These are phyloP conservation scores for Paguma larvata DNA, from an alignment of 2,797 vertebrate genomes.

Conservation along the genomic window DNA sequence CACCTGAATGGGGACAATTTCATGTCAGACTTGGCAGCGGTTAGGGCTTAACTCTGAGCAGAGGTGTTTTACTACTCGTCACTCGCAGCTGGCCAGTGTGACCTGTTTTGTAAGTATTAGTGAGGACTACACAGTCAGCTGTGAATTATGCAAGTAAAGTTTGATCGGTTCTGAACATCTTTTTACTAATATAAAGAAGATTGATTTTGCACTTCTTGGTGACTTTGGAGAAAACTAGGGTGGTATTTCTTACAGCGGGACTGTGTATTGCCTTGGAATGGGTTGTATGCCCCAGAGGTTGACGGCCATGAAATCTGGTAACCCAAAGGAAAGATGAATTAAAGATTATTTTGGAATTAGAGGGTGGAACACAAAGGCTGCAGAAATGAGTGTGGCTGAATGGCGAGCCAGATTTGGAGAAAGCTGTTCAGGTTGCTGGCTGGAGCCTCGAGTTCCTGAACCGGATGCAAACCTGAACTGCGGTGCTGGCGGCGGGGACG, in stretches of 20 bases:
- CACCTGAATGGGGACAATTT: neutral
- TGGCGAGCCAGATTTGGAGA: neutral
- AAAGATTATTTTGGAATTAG: neutral
- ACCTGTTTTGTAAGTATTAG: neutral
- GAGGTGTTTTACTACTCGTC: neutral
- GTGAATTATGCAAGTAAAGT: neutral
- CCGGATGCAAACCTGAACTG: neutral
- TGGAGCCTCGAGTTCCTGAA: neutral
- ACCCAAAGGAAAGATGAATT: neutral
- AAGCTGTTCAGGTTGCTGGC: neutral
- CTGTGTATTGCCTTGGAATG: neutral
- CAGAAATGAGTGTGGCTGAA: neutral
- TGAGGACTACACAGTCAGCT: neutral
- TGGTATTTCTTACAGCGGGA: neutral
- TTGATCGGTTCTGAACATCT: neutral
- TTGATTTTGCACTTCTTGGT: neutral
- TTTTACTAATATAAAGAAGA: neutral
- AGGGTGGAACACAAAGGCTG: neutral
- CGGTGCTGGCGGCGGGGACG: neutral
- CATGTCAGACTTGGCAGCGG: neutral
- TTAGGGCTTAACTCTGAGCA: neutral
- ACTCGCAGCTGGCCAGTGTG: neutral
- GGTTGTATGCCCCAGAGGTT: neutral
- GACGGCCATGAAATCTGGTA: neutral
- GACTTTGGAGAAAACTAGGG: neutral